These are phyloP conservation scores for Helleia helle DNA, from an alignment of 2,888 invertebrate genomes.

Conservation along the genomic window DNA sequence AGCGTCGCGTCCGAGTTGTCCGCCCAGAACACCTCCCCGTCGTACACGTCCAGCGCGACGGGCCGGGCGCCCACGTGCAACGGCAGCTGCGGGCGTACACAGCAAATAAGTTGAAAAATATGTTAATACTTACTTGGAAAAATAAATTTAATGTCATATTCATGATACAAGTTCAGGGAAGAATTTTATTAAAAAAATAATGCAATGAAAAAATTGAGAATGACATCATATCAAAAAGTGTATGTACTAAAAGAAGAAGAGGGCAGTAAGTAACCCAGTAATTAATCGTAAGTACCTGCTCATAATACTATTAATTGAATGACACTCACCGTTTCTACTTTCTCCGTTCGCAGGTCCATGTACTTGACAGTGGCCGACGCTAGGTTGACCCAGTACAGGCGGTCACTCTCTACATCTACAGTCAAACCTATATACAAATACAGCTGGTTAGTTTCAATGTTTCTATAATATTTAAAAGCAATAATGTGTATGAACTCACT, in stretches of 20 bases:
- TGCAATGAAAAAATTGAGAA: no score
- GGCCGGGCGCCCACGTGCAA: slow-evolving; percentile 58
- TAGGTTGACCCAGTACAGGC: slow-evolving; percentile 79
- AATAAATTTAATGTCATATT: no score
- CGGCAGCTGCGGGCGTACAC: slow-evolving; percentile 28
- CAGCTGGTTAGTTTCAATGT: no score
- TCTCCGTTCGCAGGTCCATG: slow-evolving; percentile 59
- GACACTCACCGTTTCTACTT: slow-evolving; percentile 31
- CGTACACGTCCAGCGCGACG: slow-evolving; percentile 79
- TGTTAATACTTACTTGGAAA: no score
- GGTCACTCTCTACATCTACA: slow-evolving; percentile 71
- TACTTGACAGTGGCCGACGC: slow-evolving; percentile 71
- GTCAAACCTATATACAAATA: slow-evolving; percentile 65
- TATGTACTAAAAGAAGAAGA: no score
- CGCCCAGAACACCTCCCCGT: slow-evolving; percentile 78
- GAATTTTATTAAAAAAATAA: no score
- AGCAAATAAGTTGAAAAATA: no score
- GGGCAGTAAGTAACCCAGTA: no score
- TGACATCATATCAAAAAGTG: no score
- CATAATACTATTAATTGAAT: no score
- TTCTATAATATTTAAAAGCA: background rate
- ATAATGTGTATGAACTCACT: slow-evolving; percentile 28
- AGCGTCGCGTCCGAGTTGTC: slow-evolving; percentile 69
- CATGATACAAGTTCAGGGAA: no score
- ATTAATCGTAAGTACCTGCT: no score